phyloP scores from a whole-genome alignment of 2,113 vertebrate species.

The Pristiophorus japonicus region DNA sequence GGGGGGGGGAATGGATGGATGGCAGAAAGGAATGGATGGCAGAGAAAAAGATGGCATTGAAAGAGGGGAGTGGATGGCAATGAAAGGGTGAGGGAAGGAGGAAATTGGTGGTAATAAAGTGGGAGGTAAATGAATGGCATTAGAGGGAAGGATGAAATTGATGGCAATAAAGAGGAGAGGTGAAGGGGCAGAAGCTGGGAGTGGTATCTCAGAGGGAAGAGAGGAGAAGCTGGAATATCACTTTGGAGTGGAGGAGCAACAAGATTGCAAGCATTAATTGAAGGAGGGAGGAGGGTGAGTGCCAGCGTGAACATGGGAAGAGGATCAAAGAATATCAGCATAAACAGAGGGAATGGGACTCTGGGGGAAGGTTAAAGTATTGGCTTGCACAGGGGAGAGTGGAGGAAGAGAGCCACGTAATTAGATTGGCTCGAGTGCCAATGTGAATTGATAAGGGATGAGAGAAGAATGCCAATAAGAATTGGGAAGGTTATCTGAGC shows the following conservation, averaged over 20 bases:
- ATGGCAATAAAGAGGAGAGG: background rate
- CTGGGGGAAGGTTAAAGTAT: background rate
- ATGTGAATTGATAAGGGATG: background rate
- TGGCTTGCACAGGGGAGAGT: too few species aligned
- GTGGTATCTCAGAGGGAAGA: background rate
- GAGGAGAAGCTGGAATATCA: background rate
- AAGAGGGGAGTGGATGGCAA: background rate
- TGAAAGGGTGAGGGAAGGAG: background rate
- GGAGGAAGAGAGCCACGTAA: background rate
- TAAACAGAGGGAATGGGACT: too few species aligned
- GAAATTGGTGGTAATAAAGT: background rate
- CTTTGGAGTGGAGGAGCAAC: background rate
- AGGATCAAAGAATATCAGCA: background rate
- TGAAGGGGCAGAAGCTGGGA: background rate
- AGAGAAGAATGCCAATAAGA: background rate
- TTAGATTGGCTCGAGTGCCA: background rate
- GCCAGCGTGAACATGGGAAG: too few species aligned
- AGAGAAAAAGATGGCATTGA: background rate
- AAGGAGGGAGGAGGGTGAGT: too few species aligned
- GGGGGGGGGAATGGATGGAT: too few species aligned
- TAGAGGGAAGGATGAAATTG: background rate
- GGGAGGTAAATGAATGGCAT: background rate
- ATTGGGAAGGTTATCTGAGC: background rate
- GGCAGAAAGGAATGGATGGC: too few species aligned
- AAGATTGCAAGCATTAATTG: background rate